These are phyloP conservation scores for Hephaestus fuliginosus DNA, from an alignment of 2,797 vertebrate species.

Conservation along the genomic window DNA sequence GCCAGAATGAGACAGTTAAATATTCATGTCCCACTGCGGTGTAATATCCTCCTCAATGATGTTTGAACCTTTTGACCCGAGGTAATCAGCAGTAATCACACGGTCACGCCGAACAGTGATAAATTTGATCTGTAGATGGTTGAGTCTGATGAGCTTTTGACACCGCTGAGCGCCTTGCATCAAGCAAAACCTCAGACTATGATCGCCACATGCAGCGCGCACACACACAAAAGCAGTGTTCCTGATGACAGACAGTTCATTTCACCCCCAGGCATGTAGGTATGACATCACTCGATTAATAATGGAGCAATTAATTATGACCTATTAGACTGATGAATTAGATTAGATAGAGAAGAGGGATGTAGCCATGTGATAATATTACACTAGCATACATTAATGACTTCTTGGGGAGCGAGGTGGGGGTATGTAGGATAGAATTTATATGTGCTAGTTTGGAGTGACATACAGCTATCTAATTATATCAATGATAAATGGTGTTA, in stretches of 20 bases:
- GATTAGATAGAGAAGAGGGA: slow-evolving; percentile 78
- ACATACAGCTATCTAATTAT: slow-evolving; percentile 67
- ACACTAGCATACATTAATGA: slow-evolving; percentile 78
- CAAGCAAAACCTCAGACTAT: slow-evolving; percentile 35
- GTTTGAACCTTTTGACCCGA: slow-evolving; percentile 75
- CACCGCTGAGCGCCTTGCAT: slow-evolving; percentile 31
- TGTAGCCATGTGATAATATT: slow-evolving; percentile 79
- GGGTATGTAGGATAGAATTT: slow-evolving; percentile 44
- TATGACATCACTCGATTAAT: slow-evolving; percentile 85
- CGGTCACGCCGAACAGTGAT: slow-evolving; percentile 58
- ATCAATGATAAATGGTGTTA: slow-evolving; percentile 68
- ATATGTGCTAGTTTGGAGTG: slow-evolving; percentile 64
- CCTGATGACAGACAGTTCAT: slow-evolving; percentile 75
- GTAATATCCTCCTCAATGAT: slow-evolving; percentile 81
- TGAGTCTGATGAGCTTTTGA: slow-evolving; percentile 69
- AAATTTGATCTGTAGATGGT: slow-evolving; percentile 62
- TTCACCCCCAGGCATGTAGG: slow-evolving; percentile 68
- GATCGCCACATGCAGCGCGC: slow-evolving; percentile 17
- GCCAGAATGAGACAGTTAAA: slow-evolving; percentile 82
- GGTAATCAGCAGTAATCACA: slow-evolving; percentile 74
- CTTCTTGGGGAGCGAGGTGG: slow-evolving; percentile 57
- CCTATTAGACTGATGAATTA: slow-evolving; percentile 83
- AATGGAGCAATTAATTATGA: slow-evolving; percentile 84
- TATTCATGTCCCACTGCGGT: slow-evolving; percentile 79
- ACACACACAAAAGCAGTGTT: slow-evolving; percentile 10